Conservation (phyloP, 2,797 vertebrate species). For the Dromococcyx pavoninus region DNA sequence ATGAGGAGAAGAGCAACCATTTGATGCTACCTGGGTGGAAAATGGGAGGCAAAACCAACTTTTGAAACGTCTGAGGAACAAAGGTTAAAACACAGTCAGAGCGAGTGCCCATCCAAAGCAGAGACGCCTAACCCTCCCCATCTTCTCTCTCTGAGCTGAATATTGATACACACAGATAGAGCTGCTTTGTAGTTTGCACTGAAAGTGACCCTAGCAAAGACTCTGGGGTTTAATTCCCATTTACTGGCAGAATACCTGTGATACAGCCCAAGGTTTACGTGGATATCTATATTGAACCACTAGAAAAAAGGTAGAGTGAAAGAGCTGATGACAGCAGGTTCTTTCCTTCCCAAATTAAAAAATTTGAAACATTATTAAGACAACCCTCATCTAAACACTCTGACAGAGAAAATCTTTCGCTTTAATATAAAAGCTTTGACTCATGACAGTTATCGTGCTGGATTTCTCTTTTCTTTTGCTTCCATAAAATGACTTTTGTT, state of each 20-base stretch:
- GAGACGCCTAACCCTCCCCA: not conserved
- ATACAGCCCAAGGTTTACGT: not conserved
- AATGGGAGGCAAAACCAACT: not conserved
- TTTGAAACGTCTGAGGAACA: not conserved
- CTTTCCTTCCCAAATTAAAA: not conserved
- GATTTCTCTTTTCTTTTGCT: not conserved
- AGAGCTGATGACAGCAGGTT: not conserved
- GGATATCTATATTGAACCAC: not conserved
- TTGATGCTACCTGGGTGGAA: not conserved
- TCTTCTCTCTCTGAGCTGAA: not conserved
- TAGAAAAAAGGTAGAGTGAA: not conserved
- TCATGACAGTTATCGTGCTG: not conserved
- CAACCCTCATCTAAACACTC: not conserved
- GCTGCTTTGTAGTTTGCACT: not conserved
- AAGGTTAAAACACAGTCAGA: not conserved
- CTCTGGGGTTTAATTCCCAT: not conserved
- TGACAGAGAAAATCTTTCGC: not conserved
- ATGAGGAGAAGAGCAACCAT: not conserved
- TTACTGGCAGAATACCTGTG: not conserved
- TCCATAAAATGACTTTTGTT: not conserved
- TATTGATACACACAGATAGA: not conserved
- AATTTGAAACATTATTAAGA: not conserved
- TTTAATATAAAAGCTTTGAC: not conserved
- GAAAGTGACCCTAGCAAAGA: not conserved
- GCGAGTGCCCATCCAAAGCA: not conserved